These are phyloP conservation scores for Leucoraja ocellata DNA, from an alignment of 2,797 vertebrate species.

Conservation along the genomic window DNA sequence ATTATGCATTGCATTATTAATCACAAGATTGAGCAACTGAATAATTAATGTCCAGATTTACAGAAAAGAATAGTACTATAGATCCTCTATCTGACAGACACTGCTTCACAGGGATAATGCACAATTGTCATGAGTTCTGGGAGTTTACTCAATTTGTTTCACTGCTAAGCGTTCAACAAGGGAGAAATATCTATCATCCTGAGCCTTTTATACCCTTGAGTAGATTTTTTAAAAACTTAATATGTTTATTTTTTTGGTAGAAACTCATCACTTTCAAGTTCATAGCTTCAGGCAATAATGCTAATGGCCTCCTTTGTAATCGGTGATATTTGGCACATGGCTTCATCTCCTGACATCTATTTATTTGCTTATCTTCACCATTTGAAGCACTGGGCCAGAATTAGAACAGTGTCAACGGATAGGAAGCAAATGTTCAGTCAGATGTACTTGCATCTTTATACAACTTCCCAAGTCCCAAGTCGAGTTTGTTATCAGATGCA, in stretches of 20 bases:
- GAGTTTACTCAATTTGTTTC: not conserved
- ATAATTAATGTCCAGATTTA: not conserved
- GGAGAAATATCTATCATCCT: not conserved
- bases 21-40: not conserved
- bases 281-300: not conserved
- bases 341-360: not conserved
- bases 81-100: not conserved
- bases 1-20: not conserved
- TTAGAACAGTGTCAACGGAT: slow-evolving; percentile 10
- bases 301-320: not conserved
- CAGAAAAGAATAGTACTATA: not conserved
- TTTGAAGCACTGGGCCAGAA: not conserved
- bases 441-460: not conserved
- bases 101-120: not conserved
- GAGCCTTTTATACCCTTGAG: not conserved
- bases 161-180: not conserved
- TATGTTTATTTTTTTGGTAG: not conserved
- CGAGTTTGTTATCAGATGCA: no score
- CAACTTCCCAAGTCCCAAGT: not conserved
- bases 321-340: not conserved
- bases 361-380: not conserved
- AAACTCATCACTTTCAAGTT: not conserved
- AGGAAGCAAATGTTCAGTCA: not conserved
- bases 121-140: not conserved
- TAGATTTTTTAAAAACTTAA: no score